Base-by-base conservation (phyloP, 2,113 vertebrate genomes). In the Poeciliopsis prolifica region DNA sequence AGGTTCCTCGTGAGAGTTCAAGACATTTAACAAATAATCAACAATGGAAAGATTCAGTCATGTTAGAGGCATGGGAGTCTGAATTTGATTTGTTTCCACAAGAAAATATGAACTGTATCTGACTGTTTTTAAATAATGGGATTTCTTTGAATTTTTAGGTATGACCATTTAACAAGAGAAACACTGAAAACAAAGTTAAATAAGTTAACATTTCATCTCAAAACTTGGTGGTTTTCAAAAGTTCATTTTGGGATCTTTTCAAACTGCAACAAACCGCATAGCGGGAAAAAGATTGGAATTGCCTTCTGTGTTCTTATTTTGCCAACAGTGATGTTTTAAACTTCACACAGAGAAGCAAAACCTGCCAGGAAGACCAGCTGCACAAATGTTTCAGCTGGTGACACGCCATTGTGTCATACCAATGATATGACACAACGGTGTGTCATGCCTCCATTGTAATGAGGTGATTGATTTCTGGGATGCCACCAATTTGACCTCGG, bases 321-420 rank as follows among this genome's bases (percentile, higher is more conserved):
- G 68, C 78, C 67, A 86, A 63, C 60, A 62, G 19, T 72, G 74
- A 54, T 65, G 62, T 33, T 54, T 51, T 74, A 4, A 68, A 73
- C 29, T 81, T 85, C 71, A 79, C 75, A 74, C 66, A 60, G 22
- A 48, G 75, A 64, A 75, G 65, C 54, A 77, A 75, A 62, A 61
- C 37, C 65, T 70, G 83, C 90, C 88, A 91, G 61, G 70, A 54
- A 83, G 70, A 80, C 67, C 90, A 92, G 88, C 87, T 88, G 90
- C 84, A 77, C 75, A 80, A 74, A 85, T 77, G 74, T 60, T 76
- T 82, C 70, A 77, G 30, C 37, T 79, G 65, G 64, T 83, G 76
- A 86, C 30, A 31, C 3, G 4, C 30, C 30, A 31, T 31, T 31
- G 30, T 31, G 30, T 31, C 30, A 31, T 31, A 4, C 30, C 30